Evolutionary conservation across 2,113 vertebrate species (phyloP).

Genomic region (Capricornis sumatraensis): DNA sequence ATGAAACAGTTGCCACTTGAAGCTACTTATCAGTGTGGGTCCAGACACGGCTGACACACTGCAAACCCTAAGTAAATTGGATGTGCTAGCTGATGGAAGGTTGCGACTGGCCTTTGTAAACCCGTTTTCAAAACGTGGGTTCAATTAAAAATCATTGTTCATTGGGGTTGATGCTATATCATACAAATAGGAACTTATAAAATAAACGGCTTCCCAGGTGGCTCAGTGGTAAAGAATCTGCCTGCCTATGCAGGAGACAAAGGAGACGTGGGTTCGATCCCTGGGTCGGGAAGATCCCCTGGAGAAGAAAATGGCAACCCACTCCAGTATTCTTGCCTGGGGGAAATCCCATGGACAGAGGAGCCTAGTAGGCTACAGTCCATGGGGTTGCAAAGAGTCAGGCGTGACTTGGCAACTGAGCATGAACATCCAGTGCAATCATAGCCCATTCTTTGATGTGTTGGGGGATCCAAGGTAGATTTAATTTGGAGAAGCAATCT

Average conservation of each 20-base stretch:
- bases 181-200: background rate
- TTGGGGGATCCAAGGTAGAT: background rate
- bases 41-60: rapidly evolving
- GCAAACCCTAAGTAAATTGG: background rate
- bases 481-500: background rate
- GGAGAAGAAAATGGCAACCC: background rate
- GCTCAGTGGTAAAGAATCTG: background rate
- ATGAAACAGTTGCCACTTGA: background rate
- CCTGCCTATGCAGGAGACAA: background rate
- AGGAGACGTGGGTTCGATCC: background rate
- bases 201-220: background rate
- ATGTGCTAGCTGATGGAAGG: background rate
- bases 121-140: background rate
- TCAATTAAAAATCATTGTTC: background rate
- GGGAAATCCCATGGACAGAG: background rate
- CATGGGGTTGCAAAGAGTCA: background rate
- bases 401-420: background rate
- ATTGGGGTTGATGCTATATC: background rate
- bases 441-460: background rate
- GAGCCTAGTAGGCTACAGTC: background rate
- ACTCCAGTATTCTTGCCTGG: background rate
- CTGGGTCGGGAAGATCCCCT: background rate
- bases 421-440: background rate
- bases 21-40: background rate
- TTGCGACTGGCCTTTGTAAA: background rate